Conservation (phyloP, 1,140 invertebrate species). For the Drosophila tani region DNA sequence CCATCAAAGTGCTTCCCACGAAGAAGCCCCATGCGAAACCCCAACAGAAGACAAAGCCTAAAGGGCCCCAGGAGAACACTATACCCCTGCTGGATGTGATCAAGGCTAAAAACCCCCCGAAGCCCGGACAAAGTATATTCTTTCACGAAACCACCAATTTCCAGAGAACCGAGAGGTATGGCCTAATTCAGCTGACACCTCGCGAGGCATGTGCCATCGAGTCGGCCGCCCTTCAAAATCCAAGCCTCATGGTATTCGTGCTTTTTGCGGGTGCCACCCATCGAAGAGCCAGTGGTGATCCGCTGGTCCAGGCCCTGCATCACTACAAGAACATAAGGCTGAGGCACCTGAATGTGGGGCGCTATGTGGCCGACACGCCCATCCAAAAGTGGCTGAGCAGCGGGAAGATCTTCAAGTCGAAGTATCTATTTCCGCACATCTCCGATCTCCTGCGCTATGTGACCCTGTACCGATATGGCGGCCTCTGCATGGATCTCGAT, state of each 20-base stretch:
- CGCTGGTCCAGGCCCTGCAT: constrained; percentile 81
- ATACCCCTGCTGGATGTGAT: no score
- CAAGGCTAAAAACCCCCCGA: constrained; percentile 40
- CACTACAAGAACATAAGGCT: constrained; percentile 87
- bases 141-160: constrained; percentile 86
- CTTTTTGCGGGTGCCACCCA: constrained; percentile 86
- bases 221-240: constrained; percentile 85
- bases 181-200: constrained; percentile 75
- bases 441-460: constrained; percentile 90
- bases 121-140: constrained; percentile 86
- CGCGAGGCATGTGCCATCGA: constrained; percentile 52
- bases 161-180: background rate
- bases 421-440: constrained; percentile 86
- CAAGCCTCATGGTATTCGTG: constrained; percentile 86
- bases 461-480: constrained; percentile 91
- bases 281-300: constrained; percentile 37
- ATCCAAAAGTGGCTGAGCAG: no score
- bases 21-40: no score
- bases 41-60: background rate
- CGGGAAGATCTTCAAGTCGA: constrained; percentile 86
- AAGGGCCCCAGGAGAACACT: no score
- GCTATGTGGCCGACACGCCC: constrained; percentile 85
- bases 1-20: no score
- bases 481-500: constrained; percentile 92
- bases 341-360: constrained; percentile 86